Conservation (phyloP, 1,140 invertebrate species). For the Cotesia chilonis region DNA sequence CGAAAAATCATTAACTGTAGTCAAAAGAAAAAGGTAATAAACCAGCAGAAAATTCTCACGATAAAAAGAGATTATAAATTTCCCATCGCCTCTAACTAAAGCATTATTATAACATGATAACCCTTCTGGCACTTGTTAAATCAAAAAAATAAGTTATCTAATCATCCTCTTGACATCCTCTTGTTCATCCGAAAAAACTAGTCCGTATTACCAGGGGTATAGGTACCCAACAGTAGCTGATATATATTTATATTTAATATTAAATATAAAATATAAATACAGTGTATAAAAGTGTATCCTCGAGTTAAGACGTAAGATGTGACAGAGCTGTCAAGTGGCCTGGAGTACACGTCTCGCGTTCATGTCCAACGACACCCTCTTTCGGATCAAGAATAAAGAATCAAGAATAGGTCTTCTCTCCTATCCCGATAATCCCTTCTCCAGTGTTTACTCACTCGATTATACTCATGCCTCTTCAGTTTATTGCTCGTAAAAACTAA, state of each 20-base stretch:
- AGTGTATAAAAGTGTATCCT: background rate
- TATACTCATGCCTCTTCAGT: conserved; percentile 16
- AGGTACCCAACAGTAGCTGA: too few species aligned
- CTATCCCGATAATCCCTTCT: conserved; percentile 47
- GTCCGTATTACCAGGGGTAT: too few species aligned
- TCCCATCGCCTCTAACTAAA: too few species aligned
- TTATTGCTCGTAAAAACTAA: conserved; percentile 25
- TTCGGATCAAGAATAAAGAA: conserved; percentile 45
- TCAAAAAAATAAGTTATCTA: too few species aligned
- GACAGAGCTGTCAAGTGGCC: conserved; percentile 11
- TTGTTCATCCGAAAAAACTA: too few species aligned
- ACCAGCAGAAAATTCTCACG: too few species aligned
- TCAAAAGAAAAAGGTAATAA: too few species aligned
- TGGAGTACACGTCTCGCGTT: conserved; percentile 32
- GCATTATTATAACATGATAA: too few species aligned
- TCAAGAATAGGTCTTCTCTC: conserved; percentile 34
- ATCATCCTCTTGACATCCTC: too few species aligned
- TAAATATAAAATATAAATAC: conserved; percentile 1
- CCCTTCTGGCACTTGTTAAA: too few species aligned
- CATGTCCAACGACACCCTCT: conserved; percentile 48
- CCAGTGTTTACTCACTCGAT: conserved; percentile 22
- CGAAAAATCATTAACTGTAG: too few species aligned
- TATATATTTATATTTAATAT: conserved; percentile 47
- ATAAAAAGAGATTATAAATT: too few species aligned
- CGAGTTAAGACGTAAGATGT: background rate